Evolutionary conservation across 2,888 invertebrate genomes (phyloP).

Genomic region (Sminthurides aquaticus): DNA sequence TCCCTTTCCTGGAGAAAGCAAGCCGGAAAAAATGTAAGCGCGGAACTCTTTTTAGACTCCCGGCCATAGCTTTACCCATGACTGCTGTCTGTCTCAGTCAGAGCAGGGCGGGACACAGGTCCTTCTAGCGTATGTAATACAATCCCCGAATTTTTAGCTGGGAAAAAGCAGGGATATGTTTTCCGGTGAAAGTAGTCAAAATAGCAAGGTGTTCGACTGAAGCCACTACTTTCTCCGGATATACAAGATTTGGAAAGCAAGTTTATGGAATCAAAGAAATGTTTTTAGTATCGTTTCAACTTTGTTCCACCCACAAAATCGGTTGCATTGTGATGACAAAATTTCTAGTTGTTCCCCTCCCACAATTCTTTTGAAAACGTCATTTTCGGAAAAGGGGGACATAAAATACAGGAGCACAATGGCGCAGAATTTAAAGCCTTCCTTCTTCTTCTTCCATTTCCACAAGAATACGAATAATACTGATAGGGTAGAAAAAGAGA

Average conservation of each 20-base stretch:
- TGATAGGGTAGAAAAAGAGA: neutral
- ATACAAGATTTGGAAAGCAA: neutral
- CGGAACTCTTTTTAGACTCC: too few relatives aligned
- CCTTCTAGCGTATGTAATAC: too few relatives aligned
- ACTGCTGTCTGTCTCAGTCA: too few relatives aligned
- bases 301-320: neutral
- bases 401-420: neutral
- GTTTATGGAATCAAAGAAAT: neutral
- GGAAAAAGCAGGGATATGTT: too few relatives aligned
- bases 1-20: neutral
- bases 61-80: too few relatives aligned
- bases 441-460: neutral
- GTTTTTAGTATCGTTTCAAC: neutral
- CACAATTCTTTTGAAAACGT: neutral
- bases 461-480: neutral
- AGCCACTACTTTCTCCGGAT: too few relatives aligned
- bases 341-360: neutral
- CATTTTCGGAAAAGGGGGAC: neutral
- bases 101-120: too few relatives aligned
- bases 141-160: too few relatives aligned
- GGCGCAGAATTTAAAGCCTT: neutral
- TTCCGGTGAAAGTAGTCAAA: neutral
- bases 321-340: neutral
- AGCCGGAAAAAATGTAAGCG: too few relatives aligned
- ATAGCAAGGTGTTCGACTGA: neutral